Evolutionary conservation across 2,888 invertebrate species (phyloP), one percentile per base, ranked within the genome.

Genomic region (Dastarcus helophoroides): DNA sequence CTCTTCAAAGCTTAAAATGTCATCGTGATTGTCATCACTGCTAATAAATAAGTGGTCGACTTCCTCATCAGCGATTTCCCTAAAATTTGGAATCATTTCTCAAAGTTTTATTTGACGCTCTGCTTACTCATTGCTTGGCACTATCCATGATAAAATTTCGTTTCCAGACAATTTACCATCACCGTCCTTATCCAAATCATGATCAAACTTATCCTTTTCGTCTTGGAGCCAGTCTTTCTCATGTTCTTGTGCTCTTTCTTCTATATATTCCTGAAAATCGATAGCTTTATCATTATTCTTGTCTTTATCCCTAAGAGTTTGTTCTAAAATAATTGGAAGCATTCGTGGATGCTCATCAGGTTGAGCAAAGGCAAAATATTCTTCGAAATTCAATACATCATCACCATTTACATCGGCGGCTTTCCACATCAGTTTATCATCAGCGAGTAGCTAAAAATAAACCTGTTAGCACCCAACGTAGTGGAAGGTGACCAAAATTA

Each of bases 261-360:
- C 82, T 30, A 89, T 51, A 58, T 71, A 93, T 62, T 93, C 93
- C 48, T 79, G 72, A 55, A 94, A 85, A 63, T 78, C 79, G 31
- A 98, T 76, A 36, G 64, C 65, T 0, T 86, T 88, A 66, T 98
- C 93, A 9, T 68, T 67, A 62, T 98, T 77, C 16, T 47, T 61
- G 62, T 98, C 97, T 60, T 86, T 88, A 40, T 91, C 89, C 2
- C 73, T 64, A 47, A 97, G 64, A 0, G 88, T 83, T 63, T 90
- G 88, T 47, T 80, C 69, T 39, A 88, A 57, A 24, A 90, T 73
- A 42, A 77, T 63, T 9, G 78, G 75, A 41, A 83, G 67, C 95
- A 97, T 95, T 51, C 74, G 71, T 15, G 77, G 77, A 59, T 86
- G 82, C 58, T 95, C 93, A 62, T 94, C 93, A 0, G 98, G 97